Evolutionary conservation across 2,888 invertebrate genomes (phyloP).

Genomic region (Caenorhabditis plicata): DNA sequence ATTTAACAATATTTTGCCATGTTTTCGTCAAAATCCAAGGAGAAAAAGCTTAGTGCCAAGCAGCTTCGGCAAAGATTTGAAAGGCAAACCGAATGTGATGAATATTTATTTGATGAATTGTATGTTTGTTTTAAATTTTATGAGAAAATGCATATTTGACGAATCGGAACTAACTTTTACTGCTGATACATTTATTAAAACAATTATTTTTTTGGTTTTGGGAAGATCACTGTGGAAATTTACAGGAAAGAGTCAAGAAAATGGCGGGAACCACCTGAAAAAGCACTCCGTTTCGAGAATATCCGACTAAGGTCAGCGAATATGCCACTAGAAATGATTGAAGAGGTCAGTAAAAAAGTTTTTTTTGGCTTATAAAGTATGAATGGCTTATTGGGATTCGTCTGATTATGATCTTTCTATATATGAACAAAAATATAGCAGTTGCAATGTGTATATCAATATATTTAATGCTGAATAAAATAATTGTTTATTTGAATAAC

Average conservation of each 20-base stretch:
- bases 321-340: constrained; percentile 20
- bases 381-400: background rate
- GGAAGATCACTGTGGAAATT: background rate
- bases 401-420: no score
- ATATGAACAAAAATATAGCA: no score
- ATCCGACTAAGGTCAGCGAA: constrained; percentile 26
- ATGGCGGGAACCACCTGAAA: constrained; percentile 42
- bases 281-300: constrained; percentile 33
- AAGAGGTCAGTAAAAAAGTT: constrained; percentile 7
- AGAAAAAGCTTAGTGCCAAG: constrained; percentile 19
- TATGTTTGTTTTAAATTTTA: constrained; percentile 8
- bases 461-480: no score
- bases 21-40: background rate
- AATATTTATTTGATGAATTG: constrained; percentile 19
- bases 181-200: background rate
- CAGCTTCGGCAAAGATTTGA: constrained; percentile 22
- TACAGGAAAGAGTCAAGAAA: constrained; percentile 40
- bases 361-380: background rate
- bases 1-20: no score
- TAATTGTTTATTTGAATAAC: no score
- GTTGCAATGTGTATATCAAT: no score
- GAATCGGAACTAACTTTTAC: no score
- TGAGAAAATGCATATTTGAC: background rate
- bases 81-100: constrained; percentile 19
- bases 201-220: background rate